Base-by-base conservation (phyloP, 2,797 vertebrate genomes). In the Halcyon leucocephala region DNA sequence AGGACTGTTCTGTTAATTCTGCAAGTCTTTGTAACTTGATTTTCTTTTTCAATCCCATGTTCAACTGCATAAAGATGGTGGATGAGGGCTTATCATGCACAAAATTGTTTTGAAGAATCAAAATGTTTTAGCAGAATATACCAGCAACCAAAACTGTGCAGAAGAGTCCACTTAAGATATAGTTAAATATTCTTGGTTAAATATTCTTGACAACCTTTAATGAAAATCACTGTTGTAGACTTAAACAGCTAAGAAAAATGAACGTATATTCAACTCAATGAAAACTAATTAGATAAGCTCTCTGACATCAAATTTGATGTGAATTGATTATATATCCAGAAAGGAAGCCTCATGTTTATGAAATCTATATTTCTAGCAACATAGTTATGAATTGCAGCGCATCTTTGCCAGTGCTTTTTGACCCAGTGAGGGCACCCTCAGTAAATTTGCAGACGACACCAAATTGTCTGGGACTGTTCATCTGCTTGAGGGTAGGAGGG, bases 281-380 rank as follows among this genome's bases (percentile, higher is more conserved):
- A 85, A 95, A 91, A 92, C 52, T 69, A 65, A 84, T 78, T 93
- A 83, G 46, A 51, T 93, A 87, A 89, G 60, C 70, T 77, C 46
- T 83, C 54, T 87, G 67, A 72, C 48, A 76, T 94, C 16, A 66
- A 29, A 66, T 66, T 67, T 7, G 8, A 25, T 74, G 35, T 71
- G 77, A 82, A 81, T 91, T 95, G 41, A 33, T 86, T 92, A 61
- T 82, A 41, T 73, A 92, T 94, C 54, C 7, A 15, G 86, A 89
- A 90, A 80, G 44, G 35, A 96, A 89, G 39, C 49, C 93, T 89
- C 37, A 41, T 65, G 31, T 83, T 87, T 86, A 73, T 74, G 76
- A 62, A 90, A 87, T 29, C 41, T 83, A 9, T 58, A 51, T 85
- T 94, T 96, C 64, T 57, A 60, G 41, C 80, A 88, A 77, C 61